Conservation (phyloP, 2,888 invertebrate genomes). For the Harpalus rubripes region DNA sequence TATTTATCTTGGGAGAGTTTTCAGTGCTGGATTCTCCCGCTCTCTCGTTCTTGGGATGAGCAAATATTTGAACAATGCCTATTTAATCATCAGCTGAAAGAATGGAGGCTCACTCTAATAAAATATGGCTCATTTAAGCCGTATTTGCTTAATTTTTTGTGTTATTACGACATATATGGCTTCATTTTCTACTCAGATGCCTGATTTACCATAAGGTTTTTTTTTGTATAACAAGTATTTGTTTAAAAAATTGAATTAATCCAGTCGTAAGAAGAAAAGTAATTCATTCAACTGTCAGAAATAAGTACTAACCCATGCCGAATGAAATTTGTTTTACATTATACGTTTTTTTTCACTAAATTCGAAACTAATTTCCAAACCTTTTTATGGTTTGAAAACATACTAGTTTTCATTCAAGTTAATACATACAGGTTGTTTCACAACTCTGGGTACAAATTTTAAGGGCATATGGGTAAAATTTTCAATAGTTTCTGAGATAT, state of each 20-base stretch:
- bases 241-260: neutral
- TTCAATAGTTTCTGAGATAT: no score
- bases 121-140: conserved; percentile 33
- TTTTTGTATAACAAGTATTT: neutral
- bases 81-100: conserved; percentile 40
- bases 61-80: conserved; percentile 49
- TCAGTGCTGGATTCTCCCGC: neutral
- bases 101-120: neutral
- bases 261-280: no score
- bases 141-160: conserved; percentile 4
- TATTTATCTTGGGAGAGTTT: conserved; percentile 24
- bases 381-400: no score
- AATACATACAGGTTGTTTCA: no score
- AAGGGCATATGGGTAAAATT: no score
- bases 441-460: no score
- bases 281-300: no score
- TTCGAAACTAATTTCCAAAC: no score
- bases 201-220: neutral
- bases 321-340: no score
- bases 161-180: conserved; percentile 8
- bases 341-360: no score
- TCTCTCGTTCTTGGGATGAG: neutral
- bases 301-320: no score
- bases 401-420: no score
- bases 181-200: conserved; percentile 28